phyloP scores from a whole-genome alignment of 1,140 invertebrate species.

The Diachasmimorpha longicaudata region DNA sequence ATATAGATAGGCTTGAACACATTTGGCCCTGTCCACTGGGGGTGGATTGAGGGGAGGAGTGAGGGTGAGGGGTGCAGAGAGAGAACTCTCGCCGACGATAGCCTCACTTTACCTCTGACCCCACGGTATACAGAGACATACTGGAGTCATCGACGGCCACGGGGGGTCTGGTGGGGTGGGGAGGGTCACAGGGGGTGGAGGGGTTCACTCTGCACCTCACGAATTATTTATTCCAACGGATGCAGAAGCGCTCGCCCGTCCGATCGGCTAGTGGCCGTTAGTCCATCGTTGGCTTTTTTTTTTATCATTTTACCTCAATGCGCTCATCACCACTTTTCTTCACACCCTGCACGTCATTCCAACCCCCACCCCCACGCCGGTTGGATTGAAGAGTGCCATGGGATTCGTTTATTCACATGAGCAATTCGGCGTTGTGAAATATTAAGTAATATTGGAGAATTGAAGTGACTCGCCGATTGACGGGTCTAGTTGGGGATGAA shows the following conservation, averaged over 20 bases:
- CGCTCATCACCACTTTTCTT: not conserved
- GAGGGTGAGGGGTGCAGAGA: not conserved
- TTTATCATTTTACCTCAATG: not conserved
- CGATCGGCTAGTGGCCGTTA: not conserved
- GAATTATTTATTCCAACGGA: conserved; percentile 34
- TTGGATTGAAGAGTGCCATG: conserved; percentile 23
- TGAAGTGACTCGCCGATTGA: not conserved
- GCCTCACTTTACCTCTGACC: conserved; percentile 5
- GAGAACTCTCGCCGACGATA: conserved; percentile 8
- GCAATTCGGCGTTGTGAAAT: not conserved
- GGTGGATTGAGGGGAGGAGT: too few relatives aligned
- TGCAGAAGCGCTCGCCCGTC: not conserved
- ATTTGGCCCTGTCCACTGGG: not conserved
- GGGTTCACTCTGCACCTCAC: conserved; percentile 25
- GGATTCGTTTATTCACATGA: not conserved
- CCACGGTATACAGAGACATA: not conserved
- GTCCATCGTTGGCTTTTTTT: not conserved
- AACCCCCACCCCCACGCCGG: conserved; percentile 12
- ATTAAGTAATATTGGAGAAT: not conserved
- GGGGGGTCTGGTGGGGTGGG: too few relatives aligned
- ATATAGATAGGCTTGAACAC: conserved; percentile 15
- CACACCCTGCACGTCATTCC: not conserved
- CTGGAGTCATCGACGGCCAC: not conserved
- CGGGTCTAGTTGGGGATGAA: not conserved
- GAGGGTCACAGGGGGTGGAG: too few relatives aligned